Percentiles rank a stretch among this genome's conserved stretches.
These are phyloP conservation scores for Prunella strophiata DNA, from an alignment of 2,797 vertebrate genomes.

Conservation along the genomic window DNA sequence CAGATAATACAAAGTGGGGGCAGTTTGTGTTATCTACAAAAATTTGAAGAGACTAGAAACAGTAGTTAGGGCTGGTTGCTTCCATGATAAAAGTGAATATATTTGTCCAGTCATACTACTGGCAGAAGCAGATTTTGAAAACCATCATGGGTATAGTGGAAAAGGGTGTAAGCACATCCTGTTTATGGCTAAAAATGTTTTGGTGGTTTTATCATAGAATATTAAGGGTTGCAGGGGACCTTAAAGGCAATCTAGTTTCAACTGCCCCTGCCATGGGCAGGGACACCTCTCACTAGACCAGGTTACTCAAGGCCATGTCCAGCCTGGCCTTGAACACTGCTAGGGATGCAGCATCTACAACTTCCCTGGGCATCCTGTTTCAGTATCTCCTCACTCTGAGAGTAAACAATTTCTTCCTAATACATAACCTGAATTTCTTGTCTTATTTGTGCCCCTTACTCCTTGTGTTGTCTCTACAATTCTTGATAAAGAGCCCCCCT, in stretches of 20 bases:
- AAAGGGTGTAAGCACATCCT: neutral
- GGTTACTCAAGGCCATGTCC: too few species aligned
- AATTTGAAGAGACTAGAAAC: neutral
- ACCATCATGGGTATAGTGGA: neutral
- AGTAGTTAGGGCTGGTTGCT: neutral
- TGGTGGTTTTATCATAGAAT: neutral
- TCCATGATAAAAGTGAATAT: neutral
- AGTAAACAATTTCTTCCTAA: neutral
- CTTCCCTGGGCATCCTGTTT: neutral
- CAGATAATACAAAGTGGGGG: neutral
- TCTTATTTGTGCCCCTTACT: neutral
- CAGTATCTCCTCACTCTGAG: neutral
- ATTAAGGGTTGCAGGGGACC: neutral
- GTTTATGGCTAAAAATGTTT: neutral
- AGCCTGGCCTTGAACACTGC: neutral
- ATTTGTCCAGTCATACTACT: neutral
- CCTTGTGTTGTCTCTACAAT: neutral
- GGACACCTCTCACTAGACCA: neutral
- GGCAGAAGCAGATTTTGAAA: neutral
- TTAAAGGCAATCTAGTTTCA: neutral
- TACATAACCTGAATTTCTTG: fast-evolving
- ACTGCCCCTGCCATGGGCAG: neutral
- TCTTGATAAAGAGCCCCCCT: neutral
- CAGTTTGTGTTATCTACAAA: neutral
- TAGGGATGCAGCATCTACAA: neutral